Conservation (phyloP, 2,888 invertebrate species). For the Griposia aprilina region DNA sequence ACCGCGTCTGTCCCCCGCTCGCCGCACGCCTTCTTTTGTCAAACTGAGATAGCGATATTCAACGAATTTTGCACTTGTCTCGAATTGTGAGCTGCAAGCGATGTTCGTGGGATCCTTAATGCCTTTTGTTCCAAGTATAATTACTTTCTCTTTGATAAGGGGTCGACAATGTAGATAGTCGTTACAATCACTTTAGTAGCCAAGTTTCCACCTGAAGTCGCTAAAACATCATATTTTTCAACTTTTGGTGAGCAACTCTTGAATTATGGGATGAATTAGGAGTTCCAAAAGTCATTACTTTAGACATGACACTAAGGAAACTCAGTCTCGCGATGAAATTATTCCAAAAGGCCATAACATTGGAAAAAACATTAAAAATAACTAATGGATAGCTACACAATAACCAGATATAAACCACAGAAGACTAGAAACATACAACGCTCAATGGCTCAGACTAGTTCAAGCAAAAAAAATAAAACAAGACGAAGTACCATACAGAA, state of each 20-base stretch:
- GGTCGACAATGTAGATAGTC: slow-evolving; percentile 39
- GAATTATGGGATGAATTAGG: slow-evolving; percentile 18
- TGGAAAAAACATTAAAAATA: neutral
- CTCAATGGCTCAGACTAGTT: slow-evolving; percentile 17
- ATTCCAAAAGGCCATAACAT: neutral
- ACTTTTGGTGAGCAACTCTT: slow-evolving; percentile 9
- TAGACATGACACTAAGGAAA: neutral
- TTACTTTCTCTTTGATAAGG: slow-evolving; percentile 28
- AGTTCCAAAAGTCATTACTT: slow-evolving; percentile 9
- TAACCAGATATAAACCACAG: neutral
- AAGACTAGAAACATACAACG: slow-evolving; percentile 16
- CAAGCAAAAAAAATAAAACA: slow-evolving; percentile 35
- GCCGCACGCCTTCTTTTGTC: too few species aligned
- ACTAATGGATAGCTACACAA: neutral
- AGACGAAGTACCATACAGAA: slow-evolving; percentile 9
- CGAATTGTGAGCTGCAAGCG: too few species aligned
- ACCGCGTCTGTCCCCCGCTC: too few species aligned
- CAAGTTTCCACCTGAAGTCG: slow-evolving; percentile 29
- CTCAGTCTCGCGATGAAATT: neutral
- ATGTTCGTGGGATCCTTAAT: too few species aligned
- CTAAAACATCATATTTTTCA: slow-evolving; percentile 16
- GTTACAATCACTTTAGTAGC: slow-evolving; percentile 23
- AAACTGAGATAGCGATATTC: too few species aligned
- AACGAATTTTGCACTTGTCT: too few species aligned
- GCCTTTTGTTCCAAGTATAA: slow-evolving; percentile 44